Evolutionary conservation across 2,113 vertebrate species (phyloP).

Genomic region (Atrichornis clamosus): DNA sequence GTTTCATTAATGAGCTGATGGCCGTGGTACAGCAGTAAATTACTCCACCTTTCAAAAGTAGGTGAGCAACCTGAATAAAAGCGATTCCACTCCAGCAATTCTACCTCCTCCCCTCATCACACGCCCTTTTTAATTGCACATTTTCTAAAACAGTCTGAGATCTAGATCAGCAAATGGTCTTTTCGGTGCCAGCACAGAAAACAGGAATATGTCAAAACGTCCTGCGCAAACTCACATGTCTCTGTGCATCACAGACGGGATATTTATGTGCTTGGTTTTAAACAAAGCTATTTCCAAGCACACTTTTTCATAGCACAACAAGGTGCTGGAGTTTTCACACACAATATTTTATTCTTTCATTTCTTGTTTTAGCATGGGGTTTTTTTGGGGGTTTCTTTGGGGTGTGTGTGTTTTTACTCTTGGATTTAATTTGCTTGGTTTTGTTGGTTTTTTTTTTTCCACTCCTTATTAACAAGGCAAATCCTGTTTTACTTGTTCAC

Average conservation of each 20-base stretch:
- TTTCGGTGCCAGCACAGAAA: neutral
- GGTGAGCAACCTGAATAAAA: neutral
- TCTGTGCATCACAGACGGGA: neutral
- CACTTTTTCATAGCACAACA: neutral
- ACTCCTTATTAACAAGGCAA: conserved; percentile 11
- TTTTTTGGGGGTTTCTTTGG: neutral
- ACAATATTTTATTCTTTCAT: neutral
- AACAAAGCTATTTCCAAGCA: neutral
- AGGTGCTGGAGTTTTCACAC: neutral
- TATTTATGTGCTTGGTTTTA: neutral
- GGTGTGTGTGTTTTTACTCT: neutral
- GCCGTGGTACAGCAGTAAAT: neutral
- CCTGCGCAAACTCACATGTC: neutral
- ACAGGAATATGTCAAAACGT: neutral
- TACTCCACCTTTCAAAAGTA: neutral
- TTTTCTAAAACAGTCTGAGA: neutral
- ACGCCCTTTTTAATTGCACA: conserved; percentile 1
- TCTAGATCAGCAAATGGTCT: neutral
- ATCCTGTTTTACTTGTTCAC: conserved; percentile 1
- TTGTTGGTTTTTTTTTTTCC: neutral
- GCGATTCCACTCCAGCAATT: neutral
- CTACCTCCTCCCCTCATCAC: neutral
- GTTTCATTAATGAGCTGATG: neutral
- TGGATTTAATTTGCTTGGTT: neutral
- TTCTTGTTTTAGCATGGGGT: neutral